phyloP scores from a whole-genome alignment of 2,113 vertebrate species.

The Ceyx cyanopectus region DNA sequence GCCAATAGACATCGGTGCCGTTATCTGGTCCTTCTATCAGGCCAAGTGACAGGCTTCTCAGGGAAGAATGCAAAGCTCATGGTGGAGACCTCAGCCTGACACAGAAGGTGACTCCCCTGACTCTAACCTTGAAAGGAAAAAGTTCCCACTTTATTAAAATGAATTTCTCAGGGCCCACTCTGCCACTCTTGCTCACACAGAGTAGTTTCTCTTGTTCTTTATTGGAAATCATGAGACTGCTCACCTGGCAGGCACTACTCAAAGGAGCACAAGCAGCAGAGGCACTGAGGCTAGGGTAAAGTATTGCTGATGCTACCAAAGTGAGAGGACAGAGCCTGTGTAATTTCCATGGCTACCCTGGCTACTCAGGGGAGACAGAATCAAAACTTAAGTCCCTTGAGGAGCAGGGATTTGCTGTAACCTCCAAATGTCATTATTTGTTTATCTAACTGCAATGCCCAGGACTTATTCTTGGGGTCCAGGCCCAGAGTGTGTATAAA shows the following conservation, averaged over 20 bases:
- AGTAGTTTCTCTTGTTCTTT: neutral
- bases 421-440: neutral
- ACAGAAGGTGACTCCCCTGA: slow-evolving; percentile 95
- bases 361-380: neutral
- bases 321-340: neutral
- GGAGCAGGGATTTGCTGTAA: neutral
- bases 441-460: neutral
- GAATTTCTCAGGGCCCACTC: slow-evolving; percentile 22
- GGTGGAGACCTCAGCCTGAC: slow-evolving; percentile 89
- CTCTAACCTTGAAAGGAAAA: slow-evolving; percentile 95
- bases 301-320: accelerated
- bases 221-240: neutral
- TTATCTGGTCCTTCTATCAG: slow-evolving; percentile 88
- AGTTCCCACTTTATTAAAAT: slow-evolving; percentile 99
- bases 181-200: neutral
- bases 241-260: neutral
- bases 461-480: neutral
- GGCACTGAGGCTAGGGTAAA: neutral
- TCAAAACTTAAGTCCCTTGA: neutral
- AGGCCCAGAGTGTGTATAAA: neutral
- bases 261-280: neutral
- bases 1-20: slow-evolving; percentile 72
- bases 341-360: neutral
- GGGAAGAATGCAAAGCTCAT: slow-evolving; percentile 81
- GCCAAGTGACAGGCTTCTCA: slow-evolving; percentile 84